Evolutionary conservation across 2,797 vertebrate species (phyloP).

Genomic region (Onychomys arenicola): DNA sequence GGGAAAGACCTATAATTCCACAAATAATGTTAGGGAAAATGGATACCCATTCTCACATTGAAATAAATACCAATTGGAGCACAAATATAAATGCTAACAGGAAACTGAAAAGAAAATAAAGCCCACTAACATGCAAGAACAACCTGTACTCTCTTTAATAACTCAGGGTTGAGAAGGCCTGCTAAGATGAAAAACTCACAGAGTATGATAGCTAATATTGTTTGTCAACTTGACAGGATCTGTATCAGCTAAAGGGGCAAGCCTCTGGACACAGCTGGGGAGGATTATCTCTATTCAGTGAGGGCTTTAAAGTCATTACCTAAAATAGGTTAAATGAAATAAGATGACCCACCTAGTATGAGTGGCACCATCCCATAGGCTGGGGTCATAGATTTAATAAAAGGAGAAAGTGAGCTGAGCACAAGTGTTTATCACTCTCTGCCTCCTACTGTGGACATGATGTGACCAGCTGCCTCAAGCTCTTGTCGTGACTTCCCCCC

Average conservation of each 20-base stretch:
- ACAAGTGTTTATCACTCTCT: not conserved
- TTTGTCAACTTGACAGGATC: not conserved
- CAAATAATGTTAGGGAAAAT: constrained; percentile 31
- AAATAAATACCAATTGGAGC: not conserved
- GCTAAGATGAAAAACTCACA: not conserved
- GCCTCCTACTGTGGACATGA: not conserved
- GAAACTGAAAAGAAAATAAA: constrained; percentile 15
- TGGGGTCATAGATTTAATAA: not conserved
- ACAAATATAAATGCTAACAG: not conserved
- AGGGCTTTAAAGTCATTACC: not conserved
- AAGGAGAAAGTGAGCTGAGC: not conserved
- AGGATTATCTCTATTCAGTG: not conserved
- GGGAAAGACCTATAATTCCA: constrained; percentile 8
- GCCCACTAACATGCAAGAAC: not conserved
- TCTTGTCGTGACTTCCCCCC: not conserved
- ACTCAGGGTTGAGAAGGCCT: not conserved
- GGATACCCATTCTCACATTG: not conserved
- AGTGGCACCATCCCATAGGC: not conserved
- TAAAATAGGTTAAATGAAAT: not conserved
- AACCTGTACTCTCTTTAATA: not conserved
- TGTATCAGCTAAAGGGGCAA: not conserved
- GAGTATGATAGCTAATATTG: not conserved
- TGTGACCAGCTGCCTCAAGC: not conserved
- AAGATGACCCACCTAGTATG: no score
- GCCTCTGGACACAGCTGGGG: not conserved